A percentile compares a stretch with the other conserved stretches of the same genome.
Conservation (phyloP, 2,113 vertebrate genomes). For the Scomber colias region DNA sequence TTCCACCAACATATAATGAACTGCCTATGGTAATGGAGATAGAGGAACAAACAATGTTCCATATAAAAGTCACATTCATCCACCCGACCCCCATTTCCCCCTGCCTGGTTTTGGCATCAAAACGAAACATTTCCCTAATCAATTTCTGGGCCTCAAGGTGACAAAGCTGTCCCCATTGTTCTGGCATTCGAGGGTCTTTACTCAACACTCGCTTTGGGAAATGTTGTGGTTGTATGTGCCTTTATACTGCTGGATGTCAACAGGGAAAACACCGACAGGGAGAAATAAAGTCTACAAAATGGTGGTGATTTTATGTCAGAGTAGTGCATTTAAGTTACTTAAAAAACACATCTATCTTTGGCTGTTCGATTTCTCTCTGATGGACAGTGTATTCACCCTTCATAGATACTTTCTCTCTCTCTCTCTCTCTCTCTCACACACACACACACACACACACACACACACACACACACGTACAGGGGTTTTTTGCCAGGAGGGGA, state of each 20-base stretch:
- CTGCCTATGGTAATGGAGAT: slow-evolving; percentile 65
- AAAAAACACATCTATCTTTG: slow-evolving; percentile 31
- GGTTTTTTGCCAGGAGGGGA: slow-evolving; percentile 51
- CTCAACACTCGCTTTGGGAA: slow-evolving; percentile 50
- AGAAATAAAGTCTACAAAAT: slow-evolving; percentile 37
- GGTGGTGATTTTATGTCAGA: slow-evolving; percentile 31
- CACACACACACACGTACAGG: slow-evolving; percentile 9
- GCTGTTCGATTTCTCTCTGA: slow-evolving; percentile 26
- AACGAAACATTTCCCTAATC: slow-evolving; percentile 36
- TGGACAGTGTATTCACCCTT: neutral
- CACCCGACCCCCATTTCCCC: neutral
- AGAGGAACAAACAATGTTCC: slow-evolving; percentile 60
- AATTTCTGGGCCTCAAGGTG: slow-evolving; percentile 46
- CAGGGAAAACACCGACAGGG: slow-evolving; percentile 24
- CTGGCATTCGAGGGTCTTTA: slow-evolving; percentile 58
- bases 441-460: slow-evolving; percentile 9
- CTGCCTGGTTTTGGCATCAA: slow-evolving; percentile 22
- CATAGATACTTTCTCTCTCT: neutral
- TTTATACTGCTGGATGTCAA: slow-evolving; percentile 40
- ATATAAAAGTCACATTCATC: slow-evolving; percentile 41
- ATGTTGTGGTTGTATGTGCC: slow-evolving; percentile 16
- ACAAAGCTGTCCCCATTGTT: slow-evolving; percentile 55
- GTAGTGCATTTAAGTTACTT: slow-evolving; percentile 11
- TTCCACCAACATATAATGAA: slow-evolving; percentile 62
- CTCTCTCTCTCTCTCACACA: neutral